These are phyloP conservation scores for Calephelis perditalis DNA, from an alignment of 2,888 invertebrate genomes.

Conservation along the genomic window DNA sequence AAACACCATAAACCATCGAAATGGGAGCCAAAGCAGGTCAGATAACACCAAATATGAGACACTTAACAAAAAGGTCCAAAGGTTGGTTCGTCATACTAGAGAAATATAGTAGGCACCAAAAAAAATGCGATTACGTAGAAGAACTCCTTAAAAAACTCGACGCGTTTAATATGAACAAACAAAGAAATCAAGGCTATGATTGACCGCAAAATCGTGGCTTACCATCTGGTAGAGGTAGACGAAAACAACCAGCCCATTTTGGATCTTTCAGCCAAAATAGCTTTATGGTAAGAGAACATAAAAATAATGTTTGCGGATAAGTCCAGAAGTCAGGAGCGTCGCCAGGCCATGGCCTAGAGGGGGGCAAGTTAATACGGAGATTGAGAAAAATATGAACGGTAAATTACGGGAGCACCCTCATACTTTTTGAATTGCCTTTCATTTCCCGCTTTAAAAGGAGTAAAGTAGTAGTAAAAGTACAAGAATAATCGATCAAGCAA, in stretches of 20 bases:
- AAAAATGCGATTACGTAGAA: conserved; percentile 16
- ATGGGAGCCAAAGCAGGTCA: conserved; percentile 14
- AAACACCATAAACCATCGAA: conserved; percentile 10
- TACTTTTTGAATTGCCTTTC: too few species aligned
- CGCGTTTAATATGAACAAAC: conserved; percentile 18
- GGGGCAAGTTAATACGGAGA: too few species aligned
- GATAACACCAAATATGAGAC: background rate
- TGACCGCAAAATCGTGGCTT: too few species aligned
- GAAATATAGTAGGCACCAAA: conserved; percentile 4
- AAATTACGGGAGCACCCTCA: too few species aligned
- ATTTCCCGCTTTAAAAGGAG: too few species aligned
- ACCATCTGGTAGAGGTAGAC: conserved; percentile 4
- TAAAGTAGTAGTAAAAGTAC: too few species aligned
- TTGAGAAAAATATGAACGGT: too few species aligned
- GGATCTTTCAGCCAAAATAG: conserved; percentile 7
- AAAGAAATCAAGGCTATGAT: conserved; percentile 7
- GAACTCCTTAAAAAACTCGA: conserved; percentile 12
- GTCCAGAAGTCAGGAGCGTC: too few species aligned
- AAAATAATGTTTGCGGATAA: too few species aligned
- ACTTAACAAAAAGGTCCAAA: conserved; percentile 10
- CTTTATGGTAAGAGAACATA: conserved; percentile 18
- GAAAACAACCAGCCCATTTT: conserved; percentile 2
- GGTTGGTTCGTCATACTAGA: conserved; percentile 16
- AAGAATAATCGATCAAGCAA: too few species aligned
- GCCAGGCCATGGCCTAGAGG: too few species aligned